These are phyloP conservation scores for Tursiops truncatus DNA, from an alignment of 2,113 vertebrate genomes.

Conservation along the genomic window DNA sequence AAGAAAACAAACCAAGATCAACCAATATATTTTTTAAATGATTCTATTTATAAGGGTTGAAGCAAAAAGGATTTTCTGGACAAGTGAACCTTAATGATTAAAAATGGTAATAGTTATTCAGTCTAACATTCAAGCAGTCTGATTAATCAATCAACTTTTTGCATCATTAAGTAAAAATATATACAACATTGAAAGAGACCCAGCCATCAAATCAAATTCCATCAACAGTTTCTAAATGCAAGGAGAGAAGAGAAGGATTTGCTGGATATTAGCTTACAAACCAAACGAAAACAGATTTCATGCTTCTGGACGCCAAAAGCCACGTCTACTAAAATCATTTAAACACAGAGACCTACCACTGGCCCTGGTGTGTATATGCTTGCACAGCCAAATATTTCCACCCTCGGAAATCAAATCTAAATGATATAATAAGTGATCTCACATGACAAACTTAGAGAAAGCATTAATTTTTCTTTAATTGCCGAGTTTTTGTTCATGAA, in stretches of 20 bases:
- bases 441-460: background rate
- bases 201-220: background rate
- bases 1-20: background rate
- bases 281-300: background rate
- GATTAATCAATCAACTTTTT: background rate
- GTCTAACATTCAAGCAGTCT: background rate
- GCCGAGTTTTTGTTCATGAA: background rate
- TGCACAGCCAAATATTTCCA: background rate
- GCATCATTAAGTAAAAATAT: background rate
- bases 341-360: background rate
- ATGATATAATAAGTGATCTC: background rate
- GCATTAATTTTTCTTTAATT: background rate
- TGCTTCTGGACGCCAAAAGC: background rate
- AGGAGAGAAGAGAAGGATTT: background rate
- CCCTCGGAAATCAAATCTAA: background rate
- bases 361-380: background rate
- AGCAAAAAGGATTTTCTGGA: background rate
- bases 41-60: background rate
- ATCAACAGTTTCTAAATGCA: background rate
- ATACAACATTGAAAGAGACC: background rate
- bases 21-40: constrained; percentile 25
- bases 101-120: background rate
- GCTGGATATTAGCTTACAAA: background rate
- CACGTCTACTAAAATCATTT: background rate
- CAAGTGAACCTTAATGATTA: constrained; percentile 8